Evolutionary conservation across 2,113 vertebrate species (phyloP), one percentile per base, ranked within the genome.

Genomic region (Tetrao urogallus): DNA sequence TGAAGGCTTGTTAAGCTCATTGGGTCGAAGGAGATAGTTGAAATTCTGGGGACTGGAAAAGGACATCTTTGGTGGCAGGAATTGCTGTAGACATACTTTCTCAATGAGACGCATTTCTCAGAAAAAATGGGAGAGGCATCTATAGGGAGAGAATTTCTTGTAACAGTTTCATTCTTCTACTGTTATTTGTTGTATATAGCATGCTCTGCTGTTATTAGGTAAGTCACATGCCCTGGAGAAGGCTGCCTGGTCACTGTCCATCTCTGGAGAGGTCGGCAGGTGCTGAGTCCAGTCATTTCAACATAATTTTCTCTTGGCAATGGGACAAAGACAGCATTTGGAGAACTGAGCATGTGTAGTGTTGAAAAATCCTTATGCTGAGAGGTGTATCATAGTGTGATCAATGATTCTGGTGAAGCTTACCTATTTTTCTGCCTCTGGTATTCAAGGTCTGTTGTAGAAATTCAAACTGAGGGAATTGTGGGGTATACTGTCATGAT

Each of bases 401-500:
- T 34, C n/a, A 48, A 30, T 4, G 10, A n/a, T 63, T 61, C 48
- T 84, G 15, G 18, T 72, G 54, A 52, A 70, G 28, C 24, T 70
- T 73, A 7, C n/a, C 42, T 81, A 0, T 43, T 27, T 90, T 82
- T 66, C 52, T 5, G 7, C 16, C 22, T 67, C 27, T 71, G 50
- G 50, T 86, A 56, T 64, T 32, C 21, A 42, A 25, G 20, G 9
- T 52, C 58, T 88, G n/a, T 70, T 85, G 67, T 60, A 56, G 60
- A 85, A 80, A 38, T 10, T 82, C 48, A 40, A 0, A 10, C 20
- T 58, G 75, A 85, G 47, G 64, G 27, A 57, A 17, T 64, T 60
- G 21, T 42, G 16, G 45, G 66, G 25, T 36, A 48, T 34, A 24
- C 36, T 3, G 0, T 50, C 1, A 0, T 71, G 42, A 36, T 8